Evolutionary conservation across 2,797 vertebrate species (phyloP).

Genomic region (Enoplosus armatus): DNA sequence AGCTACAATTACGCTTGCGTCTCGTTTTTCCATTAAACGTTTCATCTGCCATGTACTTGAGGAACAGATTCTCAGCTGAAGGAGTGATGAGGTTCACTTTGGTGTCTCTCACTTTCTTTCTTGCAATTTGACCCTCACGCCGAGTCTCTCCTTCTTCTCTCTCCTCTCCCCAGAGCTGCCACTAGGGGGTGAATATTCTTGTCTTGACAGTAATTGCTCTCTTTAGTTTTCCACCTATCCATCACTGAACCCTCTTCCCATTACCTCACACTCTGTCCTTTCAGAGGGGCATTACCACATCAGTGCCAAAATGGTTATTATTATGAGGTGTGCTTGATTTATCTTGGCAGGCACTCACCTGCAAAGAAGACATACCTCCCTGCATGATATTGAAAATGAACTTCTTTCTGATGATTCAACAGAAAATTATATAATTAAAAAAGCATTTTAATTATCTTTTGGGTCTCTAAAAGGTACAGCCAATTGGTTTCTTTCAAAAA

Average conservation of each 20-base stretch:
- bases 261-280: slow-evolving; percentile 40
- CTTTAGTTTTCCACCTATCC: slow-evolving; percentile 33
- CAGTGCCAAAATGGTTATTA: slow-evolving; percentile 33
- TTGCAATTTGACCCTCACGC: slow-evolving; percentile 6
- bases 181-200: slow-evolving; percentile 89
- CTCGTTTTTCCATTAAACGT: slow-evolving; percentile 38
- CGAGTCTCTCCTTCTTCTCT: background rate
- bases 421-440: background rate
- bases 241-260: slow-evolving; percentile 23
- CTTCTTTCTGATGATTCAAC: slow-evolving; percentile 2
- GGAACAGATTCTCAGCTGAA: background rate
- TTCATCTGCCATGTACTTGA: slow-evolving; percentile 8
- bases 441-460: slow-evolving; percentile 14
- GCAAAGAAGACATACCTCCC: slow-evolving; percentile 28
- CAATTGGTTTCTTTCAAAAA: slow-evolving; percentile 14
- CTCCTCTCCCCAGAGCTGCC: slow-evolving; percentile 68
- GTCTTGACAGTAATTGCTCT: slow-evolving; percentile 91
- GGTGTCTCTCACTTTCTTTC: slow-evolving; percentile 5
- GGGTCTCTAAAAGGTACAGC: background rate
- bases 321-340: slow-evolving; percentile 45
- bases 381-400: slow-evolving; percentile 14
- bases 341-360: slow-evolving; percentile 25
- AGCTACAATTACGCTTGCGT: slow-evolving; percentile 33
- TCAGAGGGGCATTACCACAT: slow-evolving; percentile 33
- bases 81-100: slow-evolving; percentile 12